A percentile compares a stretch with the other conserved stretches of the same genome.
Conservation (phyloP, 2,113 vertebrate species). For the Cnemophilus loriae region DNA sequence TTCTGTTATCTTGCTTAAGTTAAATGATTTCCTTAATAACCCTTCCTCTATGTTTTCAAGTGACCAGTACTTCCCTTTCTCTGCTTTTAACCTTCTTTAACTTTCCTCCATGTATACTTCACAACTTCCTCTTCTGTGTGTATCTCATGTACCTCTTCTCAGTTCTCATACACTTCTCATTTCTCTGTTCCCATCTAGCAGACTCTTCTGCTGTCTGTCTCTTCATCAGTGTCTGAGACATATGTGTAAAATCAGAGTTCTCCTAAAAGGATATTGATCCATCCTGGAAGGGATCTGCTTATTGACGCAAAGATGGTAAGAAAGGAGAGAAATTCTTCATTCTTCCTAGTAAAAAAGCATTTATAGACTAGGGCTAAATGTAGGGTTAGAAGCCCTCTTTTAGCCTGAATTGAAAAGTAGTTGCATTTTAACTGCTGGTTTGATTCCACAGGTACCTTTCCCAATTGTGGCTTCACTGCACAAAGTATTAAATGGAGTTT, state of each 20-base stretch:
- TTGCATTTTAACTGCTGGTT: background rate
- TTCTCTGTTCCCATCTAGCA: background rate
- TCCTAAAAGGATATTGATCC: background rate
- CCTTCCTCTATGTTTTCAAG: background rate
- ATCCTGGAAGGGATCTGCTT: background rate
- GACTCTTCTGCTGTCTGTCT: background rate
- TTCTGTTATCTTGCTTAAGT: background rate
- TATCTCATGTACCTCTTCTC: background rate
- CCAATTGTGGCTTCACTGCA: background rate
- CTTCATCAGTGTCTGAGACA: background rate
- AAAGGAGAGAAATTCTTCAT: background rate
- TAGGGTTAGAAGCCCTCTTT: background rate
- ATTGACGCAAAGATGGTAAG: background rate
- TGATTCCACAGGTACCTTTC: background rate
- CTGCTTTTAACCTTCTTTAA: background rate
- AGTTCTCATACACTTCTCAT: background rate
- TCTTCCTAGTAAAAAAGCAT: background rate
- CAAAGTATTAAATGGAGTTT: background rate
- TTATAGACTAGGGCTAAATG: background rate
- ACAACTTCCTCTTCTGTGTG: background rate
- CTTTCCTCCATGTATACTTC: background rate
- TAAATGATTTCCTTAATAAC: background rate
- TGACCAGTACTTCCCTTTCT: background rate
- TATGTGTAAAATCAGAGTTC: background rate
- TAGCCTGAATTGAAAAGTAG: background rate